phyloP scores from a whole-genome alignment of 2,888 invertebrate species.

The Prenolepis imparis region DNA sequence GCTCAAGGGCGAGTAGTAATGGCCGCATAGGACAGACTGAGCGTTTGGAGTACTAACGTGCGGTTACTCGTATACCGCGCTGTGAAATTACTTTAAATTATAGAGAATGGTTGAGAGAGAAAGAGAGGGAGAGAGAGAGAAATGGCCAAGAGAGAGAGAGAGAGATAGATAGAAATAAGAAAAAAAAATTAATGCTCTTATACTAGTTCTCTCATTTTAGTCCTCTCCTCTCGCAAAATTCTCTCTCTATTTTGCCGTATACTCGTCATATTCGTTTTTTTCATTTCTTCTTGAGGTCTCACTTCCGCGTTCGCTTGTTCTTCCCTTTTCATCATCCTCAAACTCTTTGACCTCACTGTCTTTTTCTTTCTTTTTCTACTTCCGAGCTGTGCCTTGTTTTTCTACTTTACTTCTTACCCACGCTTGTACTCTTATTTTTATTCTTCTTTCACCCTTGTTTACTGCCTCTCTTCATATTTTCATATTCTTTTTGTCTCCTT shows the following conservation, averaged over 20 bases:
- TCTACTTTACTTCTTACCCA: background rate
- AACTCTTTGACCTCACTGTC: conserved; percentile 6
- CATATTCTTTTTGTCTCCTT: conserved; percentile 7
- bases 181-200: conserved; percentile 41
- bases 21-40: background rate
- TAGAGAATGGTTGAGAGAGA: conserved; percentile 45
- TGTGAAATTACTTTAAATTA: conserved; percentile 63
- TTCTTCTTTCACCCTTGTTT: conserved; percentile 7
- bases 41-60: conserved; percentile 25
- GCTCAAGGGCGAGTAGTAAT: conserved; percentile 51
- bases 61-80: conserved; percentile 38
- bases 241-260: background rate
- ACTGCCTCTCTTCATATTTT: background rate
- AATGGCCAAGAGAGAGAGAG: background rate
- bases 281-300: background rate
- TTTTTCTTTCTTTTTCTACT: background rate
- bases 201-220: conserved; percentile 14
- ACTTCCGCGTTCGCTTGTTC: background rate
- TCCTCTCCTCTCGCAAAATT: background rate
- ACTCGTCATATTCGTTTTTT: conserved; percentile 7
- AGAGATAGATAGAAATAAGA: conserved; percentile 3
- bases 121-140: conserved; percentile 43
- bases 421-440: conserved; percentile 4
- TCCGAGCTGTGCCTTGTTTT: conserved; percentile 5
- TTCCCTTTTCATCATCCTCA: conserved; percentile 33